These are phyloP conservation scores for Aurelia sp. DNA, from an alignment of 30 jellyfish, hydroid and myxozoan genomes.

Conservation along the genomic window DNA sequence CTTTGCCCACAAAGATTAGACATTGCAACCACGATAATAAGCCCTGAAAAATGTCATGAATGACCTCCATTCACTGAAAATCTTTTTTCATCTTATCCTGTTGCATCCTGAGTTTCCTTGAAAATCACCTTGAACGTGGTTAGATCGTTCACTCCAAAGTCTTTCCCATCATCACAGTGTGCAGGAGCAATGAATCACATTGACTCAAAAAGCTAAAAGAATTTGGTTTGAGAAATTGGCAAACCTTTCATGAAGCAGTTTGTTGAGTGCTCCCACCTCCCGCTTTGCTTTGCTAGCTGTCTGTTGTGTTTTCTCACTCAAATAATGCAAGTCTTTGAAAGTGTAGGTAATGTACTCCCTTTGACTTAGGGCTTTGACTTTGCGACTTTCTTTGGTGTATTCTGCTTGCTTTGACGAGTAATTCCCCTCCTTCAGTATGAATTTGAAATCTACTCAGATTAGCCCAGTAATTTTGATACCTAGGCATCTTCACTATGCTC, in stretches of 20 bases:
- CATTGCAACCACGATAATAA: neutral
- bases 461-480: too few species aligned
- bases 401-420: neutral
- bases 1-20: neutral
- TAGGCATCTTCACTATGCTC: too few species aligned
- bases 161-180: conserved; percentile 33
- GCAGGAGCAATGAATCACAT: conserved; percentile 7
- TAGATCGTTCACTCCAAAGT: neutral
- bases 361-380: conserved; percentile 6
- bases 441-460: neutral
- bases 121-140: neutral
- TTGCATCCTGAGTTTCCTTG: conserved; percentile 10
- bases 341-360: conserved; percentile 14
- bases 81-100: neutral
- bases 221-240: conserved; percentile 11
- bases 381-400: conserved; percentile 25
- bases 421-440: neutral
- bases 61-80: conserved; percentile 5
- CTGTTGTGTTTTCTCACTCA: conserved; percentile 21
- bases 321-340: neutral
- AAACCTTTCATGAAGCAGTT: conserved; percentile 7
- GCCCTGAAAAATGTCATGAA: conserved; percentile 19
- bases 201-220: neutral
- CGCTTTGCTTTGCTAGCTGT: conserved; percentile 24
- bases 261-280: neutral